These are phyloP conservation scores for Drosophila littoralis DNA, from an alignment of 1,140 invertebrate species.

Conservation along the genomic window DNA sequence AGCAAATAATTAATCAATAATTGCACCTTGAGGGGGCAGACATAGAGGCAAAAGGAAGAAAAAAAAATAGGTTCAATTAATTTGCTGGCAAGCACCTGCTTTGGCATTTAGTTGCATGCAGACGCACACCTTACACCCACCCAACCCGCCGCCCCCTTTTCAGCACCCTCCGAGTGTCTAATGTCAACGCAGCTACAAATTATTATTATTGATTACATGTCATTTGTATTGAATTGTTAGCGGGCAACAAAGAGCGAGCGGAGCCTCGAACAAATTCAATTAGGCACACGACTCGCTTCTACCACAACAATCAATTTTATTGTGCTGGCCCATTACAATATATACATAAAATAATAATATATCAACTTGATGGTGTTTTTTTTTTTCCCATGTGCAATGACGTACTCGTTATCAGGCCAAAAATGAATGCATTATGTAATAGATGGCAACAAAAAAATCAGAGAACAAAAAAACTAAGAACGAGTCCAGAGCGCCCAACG, in stretches of 20 bases:
- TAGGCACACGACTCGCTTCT: slow-evolving; percentile 53
- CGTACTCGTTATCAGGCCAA: slow-evolving; percentile 30
- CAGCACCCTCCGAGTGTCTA: slow-evolving; percentile 26
- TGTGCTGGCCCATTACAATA: slow-evolving; percentile 40
- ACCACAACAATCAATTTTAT: slow-evolving; percentile 45
- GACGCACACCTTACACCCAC: background rate
- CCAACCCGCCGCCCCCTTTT: slow-evolving; percentile 1
- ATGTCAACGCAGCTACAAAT: slow-evolving; percentile 67
- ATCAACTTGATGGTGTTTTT: slow-evolving; percentile 6
- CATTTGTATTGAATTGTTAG: slow-evolving; percentile 60
- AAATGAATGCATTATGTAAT: slow-evolving; percentile 64
- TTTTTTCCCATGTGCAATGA: slow-evolving; percentile 8
- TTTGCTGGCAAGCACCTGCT: slow-evolving; percentile 49
- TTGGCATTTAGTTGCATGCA: slow-evolving; percentile 36
- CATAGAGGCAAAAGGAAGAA: slow-evolving; percentile 4
- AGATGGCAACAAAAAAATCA: slow-evolving; percentile 2
- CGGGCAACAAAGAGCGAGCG: slow-evolving; percentile 16
- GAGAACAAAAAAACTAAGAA: slow-evolving; percentile 15
- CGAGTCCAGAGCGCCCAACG: slow-evolving; percentile 5
- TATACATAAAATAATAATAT: background rate
- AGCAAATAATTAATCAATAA: slow-evolving; percentile 75
- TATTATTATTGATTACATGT: slow-evolving; percentile 78
- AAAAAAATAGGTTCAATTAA: slow-evolving; percentile 44
- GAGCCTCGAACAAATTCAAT: slow-evolving; percentile 67
- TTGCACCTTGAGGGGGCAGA: slow-evolving; percentile 32